Base-by-base conservation (phyloP, 2,888 invertebrate genomes). In the Pasiphila rectangulata region DNA sequence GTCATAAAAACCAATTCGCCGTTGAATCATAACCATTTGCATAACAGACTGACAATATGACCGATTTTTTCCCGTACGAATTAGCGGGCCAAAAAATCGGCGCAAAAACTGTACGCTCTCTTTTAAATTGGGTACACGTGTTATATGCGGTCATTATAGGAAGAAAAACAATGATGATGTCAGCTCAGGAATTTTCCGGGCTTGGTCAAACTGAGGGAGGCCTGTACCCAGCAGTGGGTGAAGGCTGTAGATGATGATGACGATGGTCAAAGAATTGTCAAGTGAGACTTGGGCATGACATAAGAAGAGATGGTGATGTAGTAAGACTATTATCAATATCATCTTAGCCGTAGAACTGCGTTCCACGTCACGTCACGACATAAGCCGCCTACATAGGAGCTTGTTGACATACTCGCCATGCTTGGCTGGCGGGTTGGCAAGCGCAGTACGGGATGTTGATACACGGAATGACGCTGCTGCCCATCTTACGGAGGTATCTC, bases 101-200 rank as follows among this genome's bases (percentile, higher is more conserved):
- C 1, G 35, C 59, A 69, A 69, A 68, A 70, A 69, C 29, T 46
- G 57, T 72, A 37, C 44, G 79, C 78, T 79, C 80, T 78, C 79
- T 72, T 79, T 81, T 75, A 72, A 67, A 77, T 72, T 68, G 56
- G 59, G 61, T 66, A 69, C 78, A 78, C 79, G 77, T 79, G 79
- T 65, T 72, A 64, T 69, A 72, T 76, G 73, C 55, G 75, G 79
- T 77, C 78, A 77, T 76, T 70, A 69, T 61, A 57, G 62, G 66
- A 57, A 59, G 67, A 76, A 79, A 76, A 79, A 79, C 73, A 69
- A 64, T 65, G 58, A 70, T 81, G 80, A 81, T 81, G 74, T 81
- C 79, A 81, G 69, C 71, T 54, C 59, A 60, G 55, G 65, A 75
- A 61, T 59, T 62, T 63, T 54, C 54, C 53, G 45, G 45, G 54